Percentiles rank a stretch among this genome's conserved stretches.
phyloP scores from a whole-genome alignment of 2,113 vertebrate species.

The Caranx ignobilis region DNA sequence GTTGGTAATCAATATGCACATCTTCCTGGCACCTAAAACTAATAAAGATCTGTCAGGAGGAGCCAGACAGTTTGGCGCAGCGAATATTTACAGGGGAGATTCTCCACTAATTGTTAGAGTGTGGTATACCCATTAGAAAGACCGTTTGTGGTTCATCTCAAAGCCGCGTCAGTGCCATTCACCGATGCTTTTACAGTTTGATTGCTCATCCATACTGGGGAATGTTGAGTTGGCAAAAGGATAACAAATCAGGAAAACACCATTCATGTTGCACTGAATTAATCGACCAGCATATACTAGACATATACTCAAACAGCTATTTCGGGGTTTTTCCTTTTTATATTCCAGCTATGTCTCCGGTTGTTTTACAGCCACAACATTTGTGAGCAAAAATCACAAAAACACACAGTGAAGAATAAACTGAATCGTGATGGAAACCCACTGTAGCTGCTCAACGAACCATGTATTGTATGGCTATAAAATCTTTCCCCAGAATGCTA shows the following conservation, averaged over 20 bases:
- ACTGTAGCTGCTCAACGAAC: constrained; percentile 33
- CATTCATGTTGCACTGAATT: constrained; percentile 1
- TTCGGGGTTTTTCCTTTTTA: constrained; percentile 8
- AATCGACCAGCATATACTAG: neutral
- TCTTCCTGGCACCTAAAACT: constrained; percentile 73
- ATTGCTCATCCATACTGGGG: constrained; percentile 29
- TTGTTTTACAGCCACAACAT: constrained; percentile 19
- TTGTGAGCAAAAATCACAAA: constrained; percentile 34
- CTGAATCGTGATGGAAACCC: constrained; percentile 1
- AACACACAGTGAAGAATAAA: constrained; percentile 8
- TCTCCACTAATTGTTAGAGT: constrained; percentile 70
- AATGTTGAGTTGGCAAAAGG: constrained; percentile 12
- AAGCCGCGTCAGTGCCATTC: constrained; percentile 39
- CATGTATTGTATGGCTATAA: constrained; percentile 29
- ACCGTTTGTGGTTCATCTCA: constrained; percentile 50
- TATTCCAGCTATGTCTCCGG: constrained; percentile 5
- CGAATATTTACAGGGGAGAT: constrained; percentile 67
- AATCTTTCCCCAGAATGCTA: constrained; percentile 49
- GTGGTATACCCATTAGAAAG: constrained; percentile 58
- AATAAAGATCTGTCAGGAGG: constrained; percentile 65
- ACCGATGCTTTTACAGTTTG: constrained; percentile 40
- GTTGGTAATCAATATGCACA: constrained; percentile 72
- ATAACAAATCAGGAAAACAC: constrained; percentile 34
- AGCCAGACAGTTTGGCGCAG: constrained; percentile 74
- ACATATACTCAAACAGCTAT: neutral